Percentiles rank a stretch among this genome's conserved stretches.
Evolutionary conservation across 1,140 invertebrate genomes (phyloP).

Genomic region (Subanguina moxae): DNA sequence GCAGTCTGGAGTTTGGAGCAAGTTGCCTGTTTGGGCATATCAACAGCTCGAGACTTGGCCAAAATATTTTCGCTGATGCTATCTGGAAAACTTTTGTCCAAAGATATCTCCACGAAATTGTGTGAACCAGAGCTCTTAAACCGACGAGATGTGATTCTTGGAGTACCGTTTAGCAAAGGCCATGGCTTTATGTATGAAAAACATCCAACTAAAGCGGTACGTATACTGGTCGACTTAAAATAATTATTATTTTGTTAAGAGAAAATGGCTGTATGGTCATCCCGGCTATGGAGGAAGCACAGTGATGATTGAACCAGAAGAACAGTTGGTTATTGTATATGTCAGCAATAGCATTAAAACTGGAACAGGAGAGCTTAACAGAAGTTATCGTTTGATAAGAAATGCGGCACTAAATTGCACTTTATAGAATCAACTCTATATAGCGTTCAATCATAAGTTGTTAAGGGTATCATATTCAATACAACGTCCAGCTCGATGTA

Average conservation of each 20-base stretch:
- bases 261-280: constrained; percentile 46
- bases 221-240: background rate
- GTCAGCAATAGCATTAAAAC: constrained; percentile 53
- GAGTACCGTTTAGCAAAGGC: constrained; percentile 48
- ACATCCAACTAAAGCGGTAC: constrained; percentile 43
- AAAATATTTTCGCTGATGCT: constrained; percentile 48
- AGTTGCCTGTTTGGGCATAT: constrained; percentile 50
- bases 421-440: too few species aligned
- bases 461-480: too few species aligned
- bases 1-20: constrained; percentile 49
- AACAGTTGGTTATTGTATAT: constrained; percentile 50
- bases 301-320: constrained; percentile 52
- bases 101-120: constrained; percentile 39
- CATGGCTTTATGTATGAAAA: constrained; percentile 54
- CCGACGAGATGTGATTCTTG: constrained; percentile 39
- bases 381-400: constrained; percentile 42
- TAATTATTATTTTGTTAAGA: constrained; percentile 14
- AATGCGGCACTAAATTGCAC: constrained; percentile 26
- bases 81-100: constrained; percentile 43
- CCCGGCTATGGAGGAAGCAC: constrained; percentile 51
- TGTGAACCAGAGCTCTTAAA: constrained; percentile 36
- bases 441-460: too few species aligned
- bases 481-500: too few species aligned
- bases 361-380: constrained; percentile 52
- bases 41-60: constrained; percentile 47